These are phyloP conservation scores for Anoplius nigerrimus DNA, from an alignment of 2,888 invertebrate species.

Conservation along the genomic window DNA sequence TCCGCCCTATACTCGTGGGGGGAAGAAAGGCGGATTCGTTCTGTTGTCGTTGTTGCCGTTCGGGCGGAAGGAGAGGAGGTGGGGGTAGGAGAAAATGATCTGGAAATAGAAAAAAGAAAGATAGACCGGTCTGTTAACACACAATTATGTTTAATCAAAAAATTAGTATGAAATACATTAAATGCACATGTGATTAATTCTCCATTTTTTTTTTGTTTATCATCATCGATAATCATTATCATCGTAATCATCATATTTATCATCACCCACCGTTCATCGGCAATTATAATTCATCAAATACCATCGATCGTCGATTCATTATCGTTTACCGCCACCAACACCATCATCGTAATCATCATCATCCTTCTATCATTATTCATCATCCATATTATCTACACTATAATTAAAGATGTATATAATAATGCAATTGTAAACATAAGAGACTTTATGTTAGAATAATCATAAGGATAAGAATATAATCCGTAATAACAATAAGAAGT, in stretches of 20 bases:
- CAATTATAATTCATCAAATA: neutral
- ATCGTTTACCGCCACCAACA: no score
- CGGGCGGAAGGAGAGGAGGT: conserved; percentile 16
- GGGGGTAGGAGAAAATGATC: conserved; percentile 40
- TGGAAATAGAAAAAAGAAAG: conserved; percentile 61
- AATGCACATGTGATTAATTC: conserved; percentile 75
- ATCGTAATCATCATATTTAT: conserved; percentile 57
- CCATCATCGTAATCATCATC: conserved; percentile 41
- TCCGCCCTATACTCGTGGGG: no score
- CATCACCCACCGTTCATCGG: conserved; percentile 52
- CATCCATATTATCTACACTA: conserved; percentile 71
- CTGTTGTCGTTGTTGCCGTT: conserved; percentile 24
- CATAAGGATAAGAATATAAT: conserved; percentile 67
- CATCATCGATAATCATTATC: conserved; percentile 54
- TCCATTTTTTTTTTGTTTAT: conserved; percentile 56
- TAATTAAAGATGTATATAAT: conserved; percentile 70
- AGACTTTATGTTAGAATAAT: conserved; percentile 67
- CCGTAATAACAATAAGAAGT: conserved; percentile 64
- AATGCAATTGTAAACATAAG: conserved; percentile 67
- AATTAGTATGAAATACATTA: conserved; percentile 75
- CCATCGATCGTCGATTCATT: conserved; percentile 44
- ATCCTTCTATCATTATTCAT: conserved; percentile 42
- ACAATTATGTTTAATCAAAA: conserved; percentile 75
- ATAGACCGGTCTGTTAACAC: conserved; percentile 69
- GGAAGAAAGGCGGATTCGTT: no score